Conservation (phyloP, 2,797 vertebrate species). For the Moxostoma hubbsi region DNA sequence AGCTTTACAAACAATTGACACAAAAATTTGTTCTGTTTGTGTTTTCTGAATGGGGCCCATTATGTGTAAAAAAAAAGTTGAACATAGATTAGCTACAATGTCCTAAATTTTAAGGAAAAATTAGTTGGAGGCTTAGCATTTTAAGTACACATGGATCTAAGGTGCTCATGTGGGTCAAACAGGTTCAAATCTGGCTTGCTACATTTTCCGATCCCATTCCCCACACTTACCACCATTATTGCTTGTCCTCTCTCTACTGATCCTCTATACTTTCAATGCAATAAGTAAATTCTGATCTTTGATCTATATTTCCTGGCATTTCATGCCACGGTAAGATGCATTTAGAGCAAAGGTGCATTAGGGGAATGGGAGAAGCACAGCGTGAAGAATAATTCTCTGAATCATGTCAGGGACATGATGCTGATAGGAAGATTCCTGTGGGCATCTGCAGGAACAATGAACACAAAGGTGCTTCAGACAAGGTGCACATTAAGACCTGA, state of each 20-base stretch:
- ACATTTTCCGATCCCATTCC: no score
- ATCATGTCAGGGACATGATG: not conserved
- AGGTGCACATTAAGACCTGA: constrained; percentile 12
- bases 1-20: no score
- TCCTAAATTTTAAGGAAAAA: not conserved
- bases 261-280: no score
- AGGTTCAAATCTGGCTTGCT: no score
- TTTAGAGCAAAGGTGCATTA: not conserved
- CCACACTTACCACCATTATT: no score
- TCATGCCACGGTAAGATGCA: not conserved
- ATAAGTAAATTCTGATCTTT: no score
- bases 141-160: no score
- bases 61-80: not conserved
- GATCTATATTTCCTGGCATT: not conserved
- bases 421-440: not conserved
- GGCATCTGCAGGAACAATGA: constrained; percentile 11
- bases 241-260: no score
- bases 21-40: no score
- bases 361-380: not conserved
- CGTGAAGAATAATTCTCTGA: not conserved
- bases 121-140: no score
- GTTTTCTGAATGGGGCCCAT: not conserved
- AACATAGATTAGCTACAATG: not conserved
- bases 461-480: constrained; percentile 26
- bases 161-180: no score